A percentile compares a stretch with the other conserved stretches of the same genome.
These are phyloP conservation scores for Hemiscyllium ocellatum DNA, from an alignment of 2,113 vertebrate genomes.

Conservation along the genomic window DNA sequence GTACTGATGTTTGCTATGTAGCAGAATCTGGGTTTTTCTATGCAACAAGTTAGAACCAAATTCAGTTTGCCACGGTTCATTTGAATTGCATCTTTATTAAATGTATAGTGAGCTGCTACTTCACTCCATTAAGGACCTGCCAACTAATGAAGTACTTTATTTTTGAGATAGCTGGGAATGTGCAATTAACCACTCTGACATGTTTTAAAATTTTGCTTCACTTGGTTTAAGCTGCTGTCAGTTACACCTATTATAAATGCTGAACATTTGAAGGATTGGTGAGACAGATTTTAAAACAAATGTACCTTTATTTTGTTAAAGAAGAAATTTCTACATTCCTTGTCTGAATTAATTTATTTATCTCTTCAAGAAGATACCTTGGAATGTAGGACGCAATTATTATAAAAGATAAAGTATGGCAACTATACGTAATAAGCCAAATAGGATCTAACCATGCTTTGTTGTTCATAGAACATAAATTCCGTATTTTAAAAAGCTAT, in stretches of 20 bases:
- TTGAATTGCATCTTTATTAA: constrained; percentile 41
- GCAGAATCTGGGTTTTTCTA: neutral
- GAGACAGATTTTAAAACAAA: neutral
- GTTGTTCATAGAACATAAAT: too few species aligned
- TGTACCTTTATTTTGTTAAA: neutral
- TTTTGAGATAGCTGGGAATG: constrained; percentile 46
- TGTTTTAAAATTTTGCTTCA: constrained; percentile 52
- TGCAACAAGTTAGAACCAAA: neutral
- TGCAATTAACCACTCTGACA: constrained; percentile 47
- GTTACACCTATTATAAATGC: constrained; percentile 43
- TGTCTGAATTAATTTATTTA: neutral
- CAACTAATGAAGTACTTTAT: constrained; percentile 49
- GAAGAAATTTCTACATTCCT: neutral
- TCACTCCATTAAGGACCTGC: constrained; percentile 52
- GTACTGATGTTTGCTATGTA: neutral
- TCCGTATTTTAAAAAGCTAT: too few species aligned
- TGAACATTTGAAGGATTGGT: neutral
- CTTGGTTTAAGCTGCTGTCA: constrained; percentile 44
- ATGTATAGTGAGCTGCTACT: constrained; percentile 52
- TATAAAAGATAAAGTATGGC: neutral
- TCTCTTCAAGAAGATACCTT: neutral
- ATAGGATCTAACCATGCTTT: neutral
- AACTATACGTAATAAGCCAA: neutral
- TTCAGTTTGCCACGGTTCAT: neutral
- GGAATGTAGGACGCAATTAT: too few species aligned